Conservation (phyloP, 2,888 invertebrate genomes). For the Machimus atricapillus region DNA sequence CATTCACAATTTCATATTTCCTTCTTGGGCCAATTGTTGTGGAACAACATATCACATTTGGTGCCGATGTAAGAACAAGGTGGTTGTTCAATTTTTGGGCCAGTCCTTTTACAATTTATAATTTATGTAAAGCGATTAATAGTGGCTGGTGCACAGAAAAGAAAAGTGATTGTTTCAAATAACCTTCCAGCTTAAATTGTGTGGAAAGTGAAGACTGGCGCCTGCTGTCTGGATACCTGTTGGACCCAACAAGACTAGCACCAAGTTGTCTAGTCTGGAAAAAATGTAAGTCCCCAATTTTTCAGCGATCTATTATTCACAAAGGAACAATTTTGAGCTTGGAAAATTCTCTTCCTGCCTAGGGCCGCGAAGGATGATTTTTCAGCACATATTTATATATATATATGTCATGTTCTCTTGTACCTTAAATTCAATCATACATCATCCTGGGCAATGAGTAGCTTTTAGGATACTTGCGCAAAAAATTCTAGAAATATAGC, state of each 20-base stretch:
- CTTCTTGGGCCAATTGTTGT: neutral
- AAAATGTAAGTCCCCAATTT: slow-evolving; percentile 11
- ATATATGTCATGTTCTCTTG: neutral
- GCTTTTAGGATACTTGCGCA: slow-evolving; percentile 10
- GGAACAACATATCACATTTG: neutral
- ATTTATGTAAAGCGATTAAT: neutral
- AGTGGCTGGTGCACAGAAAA: neutral
- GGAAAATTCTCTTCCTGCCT: neutral
- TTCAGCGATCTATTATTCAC: neutral
- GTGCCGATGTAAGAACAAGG: neutral
- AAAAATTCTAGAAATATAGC: neutral
- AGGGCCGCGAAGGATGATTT: neutral
- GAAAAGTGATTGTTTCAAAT: neutral
- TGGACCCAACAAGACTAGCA: neutral
- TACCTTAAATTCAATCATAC: slow-evolving; percentile 19
- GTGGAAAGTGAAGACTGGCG: neutral
- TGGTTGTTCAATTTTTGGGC: neutral
- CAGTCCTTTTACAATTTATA: neutral
- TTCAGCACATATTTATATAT: neutral
- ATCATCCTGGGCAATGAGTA: slow-evolving; percentile 1
- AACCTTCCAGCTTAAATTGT: neutral
- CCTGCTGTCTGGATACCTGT: neutral
- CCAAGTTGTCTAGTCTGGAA: neutral
- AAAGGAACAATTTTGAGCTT: neutral
- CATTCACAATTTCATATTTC: neutral